Conservation (phyloP, 2,888 invertebrate species). For the Blera fallax region DNA sequence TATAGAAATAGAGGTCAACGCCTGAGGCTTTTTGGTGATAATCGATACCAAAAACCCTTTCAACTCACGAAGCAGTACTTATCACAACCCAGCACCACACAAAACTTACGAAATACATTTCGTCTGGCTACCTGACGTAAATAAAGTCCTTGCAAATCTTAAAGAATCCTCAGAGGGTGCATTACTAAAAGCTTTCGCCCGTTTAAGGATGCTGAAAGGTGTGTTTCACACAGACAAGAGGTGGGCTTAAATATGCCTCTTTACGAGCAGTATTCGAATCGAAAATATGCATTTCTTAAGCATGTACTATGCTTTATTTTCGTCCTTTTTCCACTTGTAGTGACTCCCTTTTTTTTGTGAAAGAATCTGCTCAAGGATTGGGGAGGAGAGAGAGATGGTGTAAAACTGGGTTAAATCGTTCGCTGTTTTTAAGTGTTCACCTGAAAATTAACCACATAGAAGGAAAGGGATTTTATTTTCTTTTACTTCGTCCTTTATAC, state of each 20-base stretch:
- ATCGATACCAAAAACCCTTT: no score
- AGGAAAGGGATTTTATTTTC: not conserved
- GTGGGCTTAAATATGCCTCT: not conserved
- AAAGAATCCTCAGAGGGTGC: not conserved
- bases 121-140: not conserved
- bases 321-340: not conserved
- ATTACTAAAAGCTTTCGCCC: not conserved
- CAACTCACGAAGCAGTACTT: no score
- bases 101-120: not conserved
- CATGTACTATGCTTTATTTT: not conserved
- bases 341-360: not conserved
- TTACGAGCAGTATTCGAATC: not conserved
- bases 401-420: constrained; percentile 59
- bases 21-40: no score
- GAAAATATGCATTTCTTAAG: not conserved
- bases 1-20: no score
- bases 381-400: not conserved
- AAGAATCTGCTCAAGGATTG: not conserved
- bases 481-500: not conserved
- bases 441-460: constrained; percentile 47
- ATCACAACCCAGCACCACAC: no score
- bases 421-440: constrained; percentile 56
- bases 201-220: not conserved
- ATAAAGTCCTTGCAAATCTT: not conserved
- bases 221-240: not conserved